Base-by-base conservation (phyloP, 2,113 vertebrate genomes). In the Malaclemys terrapin region DNA sequence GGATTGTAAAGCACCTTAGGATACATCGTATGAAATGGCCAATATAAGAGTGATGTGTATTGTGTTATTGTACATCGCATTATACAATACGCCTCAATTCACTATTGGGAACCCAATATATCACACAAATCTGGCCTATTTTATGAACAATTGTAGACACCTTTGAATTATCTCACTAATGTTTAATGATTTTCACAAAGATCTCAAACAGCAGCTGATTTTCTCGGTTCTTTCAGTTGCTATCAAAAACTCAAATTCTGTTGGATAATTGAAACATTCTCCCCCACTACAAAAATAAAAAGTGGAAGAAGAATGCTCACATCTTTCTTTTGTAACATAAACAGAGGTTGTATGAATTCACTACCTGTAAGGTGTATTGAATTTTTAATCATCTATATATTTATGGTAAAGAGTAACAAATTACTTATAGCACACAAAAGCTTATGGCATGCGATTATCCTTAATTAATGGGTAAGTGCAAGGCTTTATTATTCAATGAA, bases 391-490 rank as follows among this genome's bases (percentile, higher is more conserved):
- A 97, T 91, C 95, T 95, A 95, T 94, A 96, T 97, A 97, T 97
- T 97, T 98, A 97, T 83, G 59, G 92, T 90, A 97, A 98, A 98
- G 94, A 94, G 90, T 96, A 97, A 98, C 95, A 97, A 97, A 98
- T 98, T 95, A 97, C 96, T 97, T 96, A 88, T 89, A 97, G 97
- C 93, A 95, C 97, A 97, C 97, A 97, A 97, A 97, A 97, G 97
- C 98, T 98, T 98, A 98, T 96, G 97, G 97, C 95, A 96, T 96
- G 96, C 96, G 88, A 97, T 98, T 98, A 98, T 95, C 97, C 97
- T 98, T 98, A 98, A 98, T 98, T 98, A 98, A 98, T 97, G 96
- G 97, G 95, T 96, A 98, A 98, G 97, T 89, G 95, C 96, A 90
- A 95, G 95, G 96, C 97, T 98, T 98, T 98, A 97, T 98, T 98